Conservation (phyloP, 2,888 invertebrate species). For the Ceramica pisi region DNA sequence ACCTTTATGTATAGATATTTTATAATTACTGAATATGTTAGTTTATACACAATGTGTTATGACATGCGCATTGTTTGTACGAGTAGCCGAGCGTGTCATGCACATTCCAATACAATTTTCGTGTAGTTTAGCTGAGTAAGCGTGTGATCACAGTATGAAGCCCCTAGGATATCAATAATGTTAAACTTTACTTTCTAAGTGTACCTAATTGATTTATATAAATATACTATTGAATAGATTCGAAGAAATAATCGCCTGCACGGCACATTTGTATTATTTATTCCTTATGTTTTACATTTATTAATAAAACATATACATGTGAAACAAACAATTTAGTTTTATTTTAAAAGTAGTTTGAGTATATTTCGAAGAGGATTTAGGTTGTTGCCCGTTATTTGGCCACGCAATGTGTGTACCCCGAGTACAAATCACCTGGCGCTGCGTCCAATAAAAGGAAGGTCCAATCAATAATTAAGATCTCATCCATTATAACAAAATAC, state of each 20-base stretch:
- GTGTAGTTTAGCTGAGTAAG: constrained; percentile 52
- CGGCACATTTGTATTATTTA: constrained; percentile 73
- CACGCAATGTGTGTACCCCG: not conserved
- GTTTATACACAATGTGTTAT: constrained; percentile 57
- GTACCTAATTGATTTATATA: constrained; percentile 59
- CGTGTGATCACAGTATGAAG: constrained; percentile 57
- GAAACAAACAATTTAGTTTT: constrained; percentile 35
- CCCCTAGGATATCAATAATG: constrained; percentile 47
- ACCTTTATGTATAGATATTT: constrained; percentile 75
- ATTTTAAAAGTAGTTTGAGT: constrained; percentile 28
- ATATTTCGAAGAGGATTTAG: not conserved
- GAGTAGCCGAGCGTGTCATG: constrained; percentile 55
- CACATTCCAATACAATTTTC: constrained; percentile 52
- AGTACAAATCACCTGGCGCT: constrained; percentile 23
- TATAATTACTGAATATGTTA: constrained; percentile 51
- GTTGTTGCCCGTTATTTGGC: not conserved
- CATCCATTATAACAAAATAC: not conserved
- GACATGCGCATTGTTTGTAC: constrained; percentile 44
- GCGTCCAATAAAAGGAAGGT: constrained; percentile 11
- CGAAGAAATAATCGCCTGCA: constrained; percentile 41
- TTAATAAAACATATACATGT: constrained; percentile 73
- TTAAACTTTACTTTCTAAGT: constrained; percentile 51
- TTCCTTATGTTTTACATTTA: constrained; percentile 69
- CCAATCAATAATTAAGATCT: constrained; percentile 29
- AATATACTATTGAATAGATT: constrained; percentile 47